Conservation (phyloP, 1,140 invertebrate genomes). For the Bombus sibiricus region DNA sequence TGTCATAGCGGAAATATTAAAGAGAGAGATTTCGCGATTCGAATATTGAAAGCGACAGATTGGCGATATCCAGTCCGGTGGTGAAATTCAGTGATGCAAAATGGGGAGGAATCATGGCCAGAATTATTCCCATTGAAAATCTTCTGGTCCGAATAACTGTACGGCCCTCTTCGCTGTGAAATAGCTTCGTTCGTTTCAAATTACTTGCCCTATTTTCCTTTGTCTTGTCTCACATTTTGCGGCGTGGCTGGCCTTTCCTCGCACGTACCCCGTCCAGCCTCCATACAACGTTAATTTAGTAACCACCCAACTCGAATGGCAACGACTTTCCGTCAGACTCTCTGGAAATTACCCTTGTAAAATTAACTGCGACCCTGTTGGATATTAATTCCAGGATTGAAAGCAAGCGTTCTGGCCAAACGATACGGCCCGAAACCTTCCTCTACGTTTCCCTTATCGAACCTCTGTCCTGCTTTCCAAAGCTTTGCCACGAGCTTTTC, state of each 20-base stretch:
- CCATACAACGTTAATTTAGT: conserved; percentile 34
- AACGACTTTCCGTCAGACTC: conserved; percentile 12
- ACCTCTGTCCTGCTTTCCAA: neutral
- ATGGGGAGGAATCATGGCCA: conserved; percentile 40
- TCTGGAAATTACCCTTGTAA: conserved; percentile 25
- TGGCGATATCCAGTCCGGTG: neutral
- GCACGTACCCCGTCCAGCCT: neutral
- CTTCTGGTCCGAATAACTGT: conserved; percentile 31
- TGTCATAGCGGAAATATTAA: neutral
- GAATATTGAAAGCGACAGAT: conserved; percentile 7
- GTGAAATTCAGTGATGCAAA: conserved; percentile 39
- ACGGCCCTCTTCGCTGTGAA: conserved; percentile 13
- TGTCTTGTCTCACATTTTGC: conserved; percentile 37
- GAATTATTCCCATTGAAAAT: conserved; percentile 55
- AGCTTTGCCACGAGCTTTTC: neutral
- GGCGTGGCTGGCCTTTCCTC: neutral
- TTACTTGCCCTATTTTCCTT: conserved; percentile 55
- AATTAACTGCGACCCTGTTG: conserved; percentile 25
- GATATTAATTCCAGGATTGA: conserved; percentile 13
- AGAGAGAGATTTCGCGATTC: neutral
- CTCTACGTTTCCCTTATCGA: neutral
- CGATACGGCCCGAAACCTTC: neutral
- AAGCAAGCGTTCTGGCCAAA: neutral
- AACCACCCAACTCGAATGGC: conserved; percentile 35
- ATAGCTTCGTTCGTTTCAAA: conserved; percentile 44